Evolutionary conservation across 53 echinoderm and acorn worm species (phyloP), one percentile per base, ranked within the genome.

Genomic region (Hippasteria phrygiana): DNA sequence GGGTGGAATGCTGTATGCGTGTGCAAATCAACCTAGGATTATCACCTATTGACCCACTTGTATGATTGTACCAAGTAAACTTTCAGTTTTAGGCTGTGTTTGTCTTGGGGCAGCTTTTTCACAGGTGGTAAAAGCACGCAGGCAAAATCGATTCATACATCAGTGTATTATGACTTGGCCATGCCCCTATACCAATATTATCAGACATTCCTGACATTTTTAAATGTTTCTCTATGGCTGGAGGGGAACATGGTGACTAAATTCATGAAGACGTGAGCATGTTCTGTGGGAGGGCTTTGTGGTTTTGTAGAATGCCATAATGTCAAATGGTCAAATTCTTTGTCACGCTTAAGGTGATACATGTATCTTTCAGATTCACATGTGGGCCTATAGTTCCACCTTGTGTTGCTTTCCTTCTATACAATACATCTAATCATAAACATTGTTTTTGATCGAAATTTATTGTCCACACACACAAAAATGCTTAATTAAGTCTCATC

Each of bases 21-120:
- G 71, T 36, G 36, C 35, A 24, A 32, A 31, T 47, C 75, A 20
- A 33, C 40, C 62, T 65, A 81, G 26, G 81, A 81, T 65, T 81
- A 65, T 81, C 81, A 81, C 81, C 81, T 81, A 65, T 81, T 81
- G 81, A 46, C 65, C 81, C 55, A 81, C 64, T 81, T 81, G 6
- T 34, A 81, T 42, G 81, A 65, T 32, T 18, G 64, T 41, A 38
- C 33, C 47, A 16, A 63, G 81, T 65, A 56, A 80, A 62, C 80
- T 80, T 80, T 80, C 80, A 5, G 80, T 59, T 80, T 33, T 20
- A 33, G 20, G 67, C 12, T 40, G 32, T 80, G 59, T 80, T 62
- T 80, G 62, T 18, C 53, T 36, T 77, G 77, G 33, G 77, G 77
- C 77, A 35, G 67, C 16, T 66, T 66, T 66, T 8, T 66, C 12